These are phyloP conservation scores for Litoditis marina DNA, from an alignment of 2,888 invertebrate species.

Conservation along the genomic window DNA sequence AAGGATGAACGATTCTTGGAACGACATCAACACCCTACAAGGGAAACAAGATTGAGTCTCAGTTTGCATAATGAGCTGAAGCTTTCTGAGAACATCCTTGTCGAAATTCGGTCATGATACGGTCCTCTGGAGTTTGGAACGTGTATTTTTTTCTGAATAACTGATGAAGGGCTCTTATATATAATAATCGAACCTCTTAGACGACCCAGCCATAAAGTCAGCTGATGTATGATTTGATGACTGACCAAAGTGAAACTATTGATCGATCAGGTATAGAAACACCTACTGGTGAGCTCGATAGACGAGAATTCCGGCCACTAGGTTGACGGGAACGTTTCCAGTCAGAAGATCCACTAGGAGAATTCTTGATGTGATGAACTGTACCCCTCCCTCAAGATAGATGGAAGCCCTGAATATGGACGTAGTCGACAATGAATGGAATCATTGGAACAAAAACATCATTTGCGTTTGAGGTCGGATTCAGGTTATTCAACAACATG, in stretches of 20 bases:
- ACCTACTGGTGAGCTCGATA: slow-evolving; percentile 75
- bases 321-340: slow-evolving; percentile 80
- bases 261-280: not conserved
- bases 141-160: no score
- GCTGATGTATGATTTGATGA: no score
- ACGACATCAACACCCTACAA: slow-evolving; percentile 51
- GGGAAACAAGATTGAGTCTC: not conserved
- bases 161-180: no score
- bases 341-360: slow-evolving; percentile 91
- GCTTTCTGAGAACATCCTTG: no score
- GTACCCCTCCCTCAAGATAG: slow-evolving; percentile 87
- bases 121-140: no score
- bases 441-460: no score
- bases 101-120: no score
- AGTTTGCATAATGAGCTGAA: not conserved
- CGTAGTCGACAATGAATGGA: not conserved
- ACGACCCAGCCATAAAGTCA: no score
- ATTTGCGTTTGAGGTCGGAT: no score
- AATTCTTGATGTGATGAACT: slow-evolving; percentile 89
- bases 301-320: slow-evolving; percentile 86
- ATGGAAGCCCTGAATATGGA: slow-evolving; percentile 64
- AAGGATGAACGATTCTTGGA: slow-evolving; percentile 59
- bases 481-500: no score
- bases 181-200: no score
- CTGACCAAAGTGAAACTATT: no score